phyloP scores from a whole-genome alignment of 92 coral and sea anemone species.

The Zoanthus gigantus region DNA sequence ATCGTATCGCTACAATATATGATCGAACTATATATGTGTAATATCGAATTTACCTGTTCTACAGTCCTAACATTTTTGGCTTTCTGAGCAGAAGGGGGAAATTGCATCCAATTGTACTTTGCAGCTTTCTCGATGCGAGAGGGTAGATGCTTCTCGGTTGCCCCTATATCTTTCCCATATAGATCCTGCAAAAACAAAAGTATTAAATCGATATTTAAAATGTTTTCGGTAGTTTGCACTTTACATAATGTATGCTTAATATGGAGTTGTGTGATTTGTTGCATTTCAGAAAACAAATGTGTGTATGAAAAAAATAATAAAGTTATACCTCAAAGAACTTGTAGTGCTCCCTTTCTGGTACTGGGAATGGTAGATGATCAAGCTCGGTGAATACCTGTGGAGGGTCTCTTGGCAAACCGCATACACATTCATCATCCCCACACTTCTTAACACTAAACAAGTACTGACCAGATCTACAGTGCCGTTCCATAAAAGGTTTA shows the following conservation, averaged over 20 bases:
- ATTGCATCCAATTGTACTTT: conserved; percentile 23
- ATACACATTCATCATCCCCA: conserved; percentile 58
- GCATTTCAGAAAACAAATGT: conserved; percentile 34
- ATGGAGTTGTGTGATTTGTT: conserved; percentile 17
- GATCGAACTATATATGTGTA: conserved; percentile 21
- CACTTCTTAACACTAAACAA: conserved; percentile 56
- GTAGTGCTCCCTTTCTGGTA: not conserved
- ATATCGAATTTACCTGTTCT: conserved; percentile 31
- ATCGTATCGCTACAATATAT: conserved; percentile 13
- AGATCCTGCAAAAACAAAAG: conserved; percentile 25
- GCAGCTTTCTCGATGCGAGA: conserved; percentile 25
- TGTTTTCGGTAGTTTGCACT: conserved; percentile 36
- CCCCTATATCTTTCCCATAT: conserved; percentile 35
- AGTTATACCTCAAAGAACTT: conserved; percentile 63
- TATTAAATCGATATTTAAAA: conserved; percentile 29
- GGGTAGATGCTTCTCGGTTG: conserved; percentile 33
- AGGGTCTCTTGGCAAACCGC: conserved; percentile 58
- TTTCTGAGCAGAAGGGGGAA: conserved; percentile 31
- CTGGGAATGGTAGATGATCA: conserved; percentile 61
- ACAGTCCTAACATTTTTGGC: conserved; percentile 29
- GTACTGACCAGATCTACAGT: conserved; percentile 57
- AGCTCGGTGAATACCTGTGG: conserved; percentile 57
- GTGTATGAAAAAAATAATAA: conserved; percentile 3
- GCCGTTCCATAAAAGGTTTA: conserved; percentile 51
- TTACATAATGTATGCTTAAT: conserved; percentile 32